Conservation (phyloP, 2,113 vertebrate species). For the Labeo catla region DNA sequence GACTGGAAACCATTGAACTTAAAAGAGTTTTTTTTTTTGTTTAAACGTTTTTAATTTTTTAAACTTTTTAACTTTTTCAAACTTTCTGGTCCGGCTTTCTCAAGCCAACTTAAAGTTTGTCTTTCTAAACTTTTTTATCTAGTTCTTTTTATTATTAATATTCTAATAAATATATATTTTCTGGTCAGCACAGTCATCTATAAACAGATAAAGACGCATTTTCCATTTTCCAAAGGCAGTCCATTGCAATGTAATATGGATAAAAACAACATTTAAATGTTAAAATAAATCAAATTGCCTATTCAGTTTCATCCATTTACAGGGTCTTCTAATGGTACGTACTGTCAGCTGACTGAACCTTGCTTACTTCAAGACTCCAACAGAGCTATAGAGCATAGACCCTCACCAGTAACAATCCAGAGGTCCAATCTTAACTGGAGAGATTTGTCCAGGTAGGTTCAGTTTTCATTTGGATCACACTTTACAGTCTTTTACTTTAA, state of each 20-base stretch:
- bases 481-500: not conserved
- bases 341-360: slow-evolving; percentile 75
- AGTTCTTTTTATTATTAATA: too few species aligned
- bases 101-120: too few species aligned
- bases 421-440: slow-evolving; percentile 80
- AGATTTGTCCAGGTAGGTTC: slow-evolving; percentile 80
- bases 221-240: not conserved
- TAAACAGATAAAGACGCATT: too few species aligned
- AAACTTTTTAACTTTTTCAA: too few species aligned
- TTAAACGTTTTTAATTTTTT: too few species aligned
- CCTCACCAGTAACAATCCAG: slow-evolving; percentile 63
- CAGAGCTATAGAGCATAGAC: not conserved
- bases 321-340: slow-evolving; percentile 79
- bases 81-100: too few species aligned
- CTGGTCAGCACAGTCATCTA: too few species aligned
- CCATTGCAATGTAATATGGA: not conserved
- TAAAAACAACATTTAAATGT: not conserved
- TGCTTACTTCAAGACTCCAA: slow-evolving; percentile 68
- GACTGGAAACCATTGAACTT: too few species aligned
- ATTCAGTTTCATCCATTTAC: not conserved
- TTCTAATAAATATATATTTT: too few species aligned
- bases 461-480: not conserved
- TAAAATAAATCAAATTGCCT: not conserved
- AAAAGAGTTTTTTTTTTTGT: too few species aligned
- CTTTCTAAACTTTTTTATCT: too few species aligned